Base-by-base conservation (phyloP, 2,113 vertebrate genomes). In the Ifrita kowaldi region DNA sequence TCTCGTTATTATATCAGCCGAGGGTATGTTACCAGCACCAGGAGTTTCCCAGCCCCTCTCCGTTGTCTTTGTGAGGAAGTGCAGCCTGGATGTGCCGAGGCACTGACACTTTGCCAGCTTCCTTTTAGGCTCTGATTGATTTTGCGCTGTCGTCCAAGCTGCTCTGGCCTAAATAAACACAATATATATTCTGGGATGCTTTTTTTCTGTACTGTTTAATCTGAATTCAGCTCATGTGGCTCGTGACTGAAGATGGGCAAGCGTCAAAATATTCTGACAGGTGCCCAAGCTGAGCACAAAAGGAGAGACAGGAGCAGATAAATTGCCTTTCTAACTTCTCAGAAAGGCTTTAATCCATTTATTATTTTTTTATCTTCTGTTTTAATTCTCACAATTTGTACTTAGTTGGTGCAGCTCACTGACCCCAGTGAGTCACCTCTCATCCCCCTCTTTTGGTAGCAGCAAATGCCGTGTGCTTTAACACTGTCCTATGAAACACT, bases 141-240 rank as follows among this genome's bases (percentile, higher is more conserved):
- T 95, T 84, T 73, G 62, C 33, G 6, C 80, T 93, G 92, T 55
- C 1, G 0, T 88, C 87, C 92, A 95, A 97, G 91, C 33, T 73
- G 50, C 47, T 73, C 78, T 97, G 95, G 90, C 94, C 95, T 96
- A 97, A 96, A 97, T 93, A 95, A 97, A 96, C 84, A 97, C 90
- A 68, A 84, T 95, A 84, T 96, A 97, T 93, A 68, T 92, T 93
- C 94, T 96, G 75, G 65, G 70, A 89, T 76, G 24, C 18, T 20
- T 92, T 92, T 89, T 84, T 82, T 28, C 79, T 95, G 95, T 87
- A 65, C 62, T 35, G 37, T 93, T 96, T 70, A 32, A 84, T 95
- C 67, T 89, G 91, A 94, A 97, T 95, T 92, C 96, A 87, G 74
- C 65, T 95, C 89, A 78, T 14, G 76, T 24, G 76, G 73, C 74